Percentiles rank a stretch among this genome's conserved stretches.
These are phyloP conservation scores for Drosophila guanche DNA, from an alignment of 1,140 invertebrate species.

Conservation along the genomic window DNA sequence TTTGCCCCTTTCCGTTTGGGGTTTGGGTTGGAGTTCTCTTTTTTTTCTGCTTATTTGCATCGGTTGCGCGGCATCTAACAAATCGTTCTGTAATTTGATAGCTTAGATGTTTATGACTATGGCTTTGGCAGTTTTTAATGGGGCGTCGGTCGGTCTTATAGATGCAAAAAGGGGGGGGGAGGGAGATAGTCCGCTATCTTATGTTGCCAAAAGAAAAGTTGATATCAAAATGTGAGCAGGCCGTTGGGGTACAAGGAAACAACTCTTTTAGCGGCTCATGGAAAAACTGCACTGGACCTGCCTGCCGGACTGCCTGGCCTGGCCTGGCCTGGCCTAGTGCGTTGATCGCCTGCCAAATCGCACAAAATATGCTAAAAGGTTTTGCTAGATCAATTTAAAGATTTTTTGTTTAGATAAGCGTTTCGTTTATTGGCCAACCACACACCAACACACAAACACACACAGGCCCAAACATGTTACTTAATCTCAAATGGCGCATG, in stretches of 20 bases:
- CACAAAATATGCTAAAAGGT: slow-evolving; percentile 82
- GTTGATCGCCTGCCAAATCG: slow-evolving; percentile 75
- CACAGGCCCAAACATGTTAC: slow-evolving; percentile 57
- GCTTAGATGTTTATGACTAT: slow-evolving; percentile 80
- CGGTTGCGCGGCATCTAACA: slow-evolving; percentile 71
- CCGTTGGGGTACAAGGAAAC: slow-evolving; percentile 34
- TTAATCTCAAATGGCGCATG: slow-evolving; percentile 77
- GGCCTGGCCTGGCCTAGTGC: slow-evolving; percentile 22
- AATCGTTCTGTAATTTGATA: slow-evolving; percentile 82
- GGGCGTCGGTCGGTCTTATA: slow-evolving; percentile 44
- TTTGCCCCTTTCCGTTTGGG: slow-evolving; percentile 27
- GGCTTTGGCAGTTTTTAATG: slow-evolving; percentile 76
- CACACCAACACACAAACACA: slow-evolving; percentile 31
- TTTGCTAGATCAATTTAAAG: slow-evolving; percentile 81
- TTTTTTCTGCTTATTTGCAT: slow-evolving; percentile 58
- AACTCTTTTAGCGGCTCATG: slow-evolving; percentile 49
- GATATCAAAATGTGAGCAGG: slow-evolving; percentile 20
- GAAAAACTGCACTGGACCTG: slow-evolving; percentile 53
- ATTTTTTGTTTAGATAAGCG: slow-evolving; percentile 80
- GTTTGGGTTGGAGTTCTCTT: slow-evolving; percentile 20
- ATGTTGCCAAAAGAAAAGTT: slow-evolving; percentile 42
- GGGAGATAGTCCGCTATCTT: slow-evolving; percentile 10
- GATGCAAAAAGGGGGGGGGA: slow-evolving; percentile 1
- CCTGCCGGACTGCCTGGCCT: slow-evolving; percentile 28
- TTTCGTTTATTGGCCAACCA: slow-evolving; percentile 75